Evolutionary conservation across 2,888 invertebrate genomes (phyloP).

Genomic region (Rotaria macrura): DNA sequence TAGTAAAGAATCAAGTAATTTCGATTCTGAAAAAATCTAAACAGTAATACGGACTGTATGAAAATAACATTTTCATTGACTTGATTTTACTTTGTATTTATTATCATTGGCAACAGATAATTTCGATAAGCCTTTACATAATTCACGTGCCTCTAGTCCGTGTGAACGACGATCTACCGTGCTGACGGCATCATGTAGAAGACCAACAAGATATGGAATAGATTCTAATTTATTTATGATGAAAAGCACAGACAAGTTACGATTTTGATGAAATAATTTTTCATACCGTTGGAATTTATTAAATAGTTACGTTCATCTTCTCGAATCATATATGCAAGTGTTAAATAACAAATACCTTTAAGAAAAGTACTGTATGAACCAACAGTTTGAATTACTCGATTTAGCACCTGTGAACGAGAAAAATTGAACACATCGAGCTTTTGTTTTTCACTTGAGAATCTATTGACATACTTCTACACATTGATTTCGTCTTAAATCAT

Average conservation of each 20-base stretch:
- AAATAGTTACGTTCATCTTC: constrained; percentile 1
- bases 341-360: neutral
- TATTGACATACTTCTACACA: neutral
- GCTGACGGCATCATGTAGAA: neutral
- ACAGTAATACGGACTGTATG: neutral
- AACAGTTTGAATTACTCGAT: neutral
- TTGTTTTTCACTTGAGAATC: neutral
- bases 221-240: neutral
- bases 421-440: neutral
- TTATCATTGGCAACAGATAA: neutral
- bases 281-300: neutral
- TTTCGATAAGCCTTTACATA: constrained; percentile 18
- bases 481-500: neutral
- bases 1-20: neutral
- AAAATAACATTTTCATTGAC: neutral
- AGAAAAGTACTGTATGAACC: neutral
- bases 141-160: neutral
- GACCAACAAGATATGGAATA: neutral
- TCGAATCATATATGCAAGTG: neutral
- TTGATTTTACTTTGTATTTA: neutral
- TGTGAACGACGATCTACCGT: neutral
- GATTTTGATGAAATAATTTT: neutral
- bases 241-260: too few relatives aligned
- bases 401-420: neutral
- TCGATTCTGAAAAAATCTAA: neutral